Percentiles rank a stretch among this genome's conserved stretches.
Conservation (phyloP, 2,888 invertebrate genomes). For the Orthonevra nobilis region DNA sequence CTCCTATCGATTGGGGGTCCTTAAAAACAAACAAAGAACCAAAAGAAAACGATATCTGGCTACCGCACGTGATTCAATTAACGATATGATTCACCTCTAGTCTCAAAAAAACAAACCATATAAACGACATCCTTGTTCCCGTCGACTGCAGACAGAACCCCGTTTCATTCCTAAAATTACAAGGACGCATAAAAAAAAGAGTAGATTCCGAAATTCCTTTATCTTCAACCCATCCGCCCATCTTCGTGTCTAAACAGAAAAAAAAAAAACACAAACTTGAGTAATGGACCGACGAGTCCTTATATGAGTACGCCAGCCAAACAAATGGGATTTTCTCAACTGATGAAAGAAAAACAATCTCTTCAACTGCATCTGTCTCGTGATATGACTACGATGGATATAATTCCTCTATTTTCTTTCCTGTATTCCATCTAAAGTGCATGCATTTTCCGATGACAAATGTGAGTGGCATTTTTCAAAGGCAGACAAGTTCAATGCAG, state of each 20-base stretch:
- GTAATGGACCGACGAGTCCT: neutral
- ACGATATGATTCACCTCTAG: slow-evolving; percentile 38
- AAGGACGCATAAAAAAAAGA: slow-evolving; percentile 8
- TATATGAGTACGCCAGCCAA: slow-evolving; percentile 16
- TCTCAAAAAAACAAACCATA: slow-evolving; percentile 1
- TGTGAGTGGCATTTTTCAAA: slow-evolving; percentile 18
- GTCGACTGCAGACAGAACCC: slow-evolving; percentile 25
- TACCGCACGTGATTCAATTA: slow-evolving; percentile 65
- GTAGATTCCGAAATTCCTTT: slow-evolving; percentile 6
- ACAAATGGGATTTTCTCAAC: slow-evolving; percentile 31
- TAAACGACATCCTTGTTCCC: slow-evolving; percentile 7
- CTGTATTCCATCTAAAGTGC: neutral
- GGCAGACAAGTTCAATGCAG: neutral
- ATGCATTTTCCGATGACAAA: neutral
- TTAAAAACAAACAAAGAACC: no score
- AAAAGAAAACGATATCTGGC: no score
- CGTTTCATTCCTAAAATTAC: neutral
- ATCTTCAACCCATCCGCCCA: neutral
- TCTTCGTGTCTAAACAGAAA: no score
- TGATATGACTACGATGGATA: slow-evolving; percentile 32
- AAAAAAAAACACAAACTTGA: neutral
- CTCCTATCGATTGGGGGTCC: no score
- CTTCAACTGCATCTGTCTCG: slow-evolving; percentile 53
- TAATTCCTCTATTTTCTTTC: neutral
- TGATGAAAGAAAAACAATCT: slow-evolving; percentile 63